A percentile compares a stretch with the other conserved stretches of the same genome.
These are phyloP conservation scores for Anguilla megastoma DNA, from an alignment of 2,797 vertebrate genomes.

Conservation along the genomic window DNA sequence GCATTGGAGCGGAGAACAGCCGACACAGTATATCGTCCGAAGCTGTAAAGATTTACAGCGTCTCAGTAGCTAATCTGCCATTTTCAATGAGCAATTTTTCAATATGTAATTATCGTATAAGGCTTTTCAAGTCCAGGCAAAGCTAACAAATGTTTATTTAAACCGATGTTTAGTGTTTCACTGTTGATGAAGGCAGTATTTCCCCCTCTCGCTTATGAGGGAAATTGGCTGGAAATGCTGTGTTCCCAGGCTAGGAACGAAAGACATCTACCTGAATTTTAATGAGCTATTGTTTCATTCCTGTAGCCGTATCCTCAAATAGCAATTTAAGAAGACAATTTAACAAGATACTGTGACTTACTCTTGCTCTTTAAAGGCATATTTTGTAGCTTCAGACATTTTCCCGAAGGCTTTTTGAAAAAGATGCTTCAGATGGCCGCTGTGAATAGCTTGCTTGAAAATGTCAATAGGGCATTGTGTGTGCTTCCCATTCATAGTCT, in stretches of 20 bases:
- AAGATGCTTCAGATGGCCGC: background rate
- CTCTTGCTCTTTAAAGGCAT: background rate
- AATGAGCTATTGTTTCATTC: background rate
- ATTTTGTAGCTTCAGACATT: background rate
- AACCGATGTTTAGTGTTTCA: background rate
- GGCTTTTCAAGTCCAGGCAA: background rate
- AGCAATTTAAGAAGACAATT: background rate
- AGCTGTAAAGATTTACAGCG: background rate
- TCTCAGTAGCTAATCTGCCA: background rate
- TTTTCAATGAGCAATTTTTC: background rate
- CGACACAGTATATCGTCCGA: background rate
- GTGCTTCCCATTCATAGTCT: slow-evolving; percentile 21
- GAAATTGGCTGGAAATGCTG: background rate
- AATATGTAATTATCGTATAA: background rate
- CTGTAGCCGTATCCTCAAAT: background rate
- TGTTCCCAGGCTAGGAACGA: background rate
- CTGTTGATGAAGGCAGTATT: background rate
- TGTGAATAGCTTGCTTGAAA: slow-evolving; percentile 14
- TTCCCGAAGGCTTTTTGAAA: background rate
- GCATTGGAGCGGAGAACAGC: background rate
- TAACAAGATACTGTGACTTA: background rate
- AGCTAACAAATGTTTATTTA: background rate
- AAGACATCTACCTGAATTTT: background rate
- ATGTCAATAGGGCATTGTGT: slow-evolving; percentile 24
- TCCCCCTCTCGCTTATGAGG: background rate